Evolutionary conservation across 2,113 vertebrate genomes (phyloP).

Genomic region (Bettongia penicillata): DNA sequence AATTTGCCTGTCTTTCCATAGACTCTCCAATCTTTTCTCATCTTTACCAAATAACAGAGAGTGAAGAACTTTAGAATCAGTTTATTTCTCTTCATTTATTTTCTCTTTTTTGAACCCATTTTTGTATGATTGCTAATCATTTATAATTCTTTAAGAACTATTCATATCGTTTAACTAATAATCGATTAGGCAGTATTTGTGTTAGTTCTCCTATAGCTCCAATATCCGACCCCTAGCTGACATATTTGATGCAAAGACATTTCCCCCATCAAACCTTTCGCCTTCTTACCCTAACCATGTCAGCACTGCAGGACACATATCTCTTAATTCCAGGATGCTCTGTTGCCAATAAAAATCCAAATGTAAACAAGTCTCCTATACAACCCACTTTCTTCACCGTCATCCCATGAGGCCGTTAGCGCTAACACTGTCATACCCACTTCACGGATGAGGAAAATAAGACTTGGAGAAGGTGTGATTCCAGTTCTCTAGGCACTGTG

Average conservation of each 20-base stretch:
- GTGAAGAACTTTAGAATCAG: not conserved
- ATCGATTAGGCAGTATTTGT: not conserved
- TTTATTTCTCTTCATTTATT: not conserved
- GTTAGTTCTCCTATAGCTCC: not conserved
- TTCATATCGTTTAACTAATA: not conserved
- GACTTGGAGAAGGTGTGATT: not conserved
- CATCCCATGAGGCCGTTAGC: not conserved
- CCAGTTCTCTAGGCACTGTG: not conserved
- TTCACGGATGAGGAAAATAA: not conserved
- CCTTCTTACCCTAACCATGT: not conserved
- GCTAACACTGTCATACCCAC: not conserved
- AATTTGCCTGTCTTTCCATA: not conserved
- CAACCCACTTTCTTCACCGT: not conserved
- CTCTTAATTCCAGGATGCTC: not conserved
- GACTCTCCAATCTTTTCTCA: not conserved
- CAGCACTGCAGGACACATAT: not conserved
- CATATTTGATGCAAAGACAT: not conserved
- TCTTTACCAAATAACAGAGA: not conserved
- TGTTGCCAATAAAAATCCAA: not conserved
- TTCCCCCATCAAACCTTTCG: not conserved
- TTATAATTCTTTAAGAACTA: not conserved
- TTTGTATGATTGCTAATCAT: not conserved
- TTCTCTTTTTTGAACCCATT: not conserved
- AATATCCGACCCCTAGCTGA: not conserved
- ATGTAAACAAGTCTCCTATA: not conserved